Base-by-base conservation (phyloP, 2,888 invertebrate species). In the Azorinus chamasolen region DNA sequence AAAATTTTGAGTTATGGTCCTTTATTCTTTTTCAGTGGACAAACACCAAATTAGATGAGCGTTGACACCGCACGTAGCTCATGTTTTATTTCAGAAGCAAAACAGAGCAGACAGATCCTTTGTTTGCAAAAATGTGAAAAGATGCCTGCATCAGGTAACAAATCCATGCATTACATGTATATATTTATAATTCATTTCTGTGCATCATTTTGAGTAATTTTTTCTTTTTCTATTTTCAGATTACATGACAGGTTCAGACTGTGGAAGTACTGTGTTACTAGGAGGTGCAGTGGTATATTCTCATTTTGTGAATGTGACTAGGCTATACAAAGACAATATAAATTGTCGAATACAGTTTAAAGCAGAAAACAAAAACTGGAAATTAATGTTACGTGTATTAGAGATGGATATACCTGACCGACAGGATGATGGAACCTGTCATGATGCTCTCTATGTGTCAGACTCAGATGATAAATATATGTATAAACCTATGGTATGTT, bases 391-490 rank as follows among this genome's bases (percentile, higher is more conserved):
- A 65, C 86, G 89, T 14, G 82, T 92, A 54, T 76, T 88, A 48
- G 87, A 91, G 45, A 75, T 92, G 74, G 91, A 92, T 78, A 88
- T 92, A 39, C 91, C 91, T 8, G 92, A 92, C 64, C 55, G 83
- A 48, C 83, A 83, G 25, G 77, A 66, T 14, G 84, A 77, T 39
- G 87, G 87, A 54, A 83, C 87, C 43, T 92, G 92, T 83, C 91
- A 91, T 62, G 92, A 92, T 76, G 91, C 91, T 10, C 83, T 92
- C n/a, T 92, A 91, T 78, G 83, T 92, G 41, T 91, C 89, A 71
- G 89, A 91, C 66, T 87, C 87, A 27, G 80, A 85, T 59, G 86
- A 83, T 43, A 85, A 89, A 45, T 84, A 87, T 69, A 85, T 89
- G 45, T 84, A 87, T 70, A 83, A 83, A 45, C 84, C 90, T 5